Evolutionary conservation across 2,888 invertebrate species (phyloP).

Genomic region (Drosophila picticornis): DNA sequence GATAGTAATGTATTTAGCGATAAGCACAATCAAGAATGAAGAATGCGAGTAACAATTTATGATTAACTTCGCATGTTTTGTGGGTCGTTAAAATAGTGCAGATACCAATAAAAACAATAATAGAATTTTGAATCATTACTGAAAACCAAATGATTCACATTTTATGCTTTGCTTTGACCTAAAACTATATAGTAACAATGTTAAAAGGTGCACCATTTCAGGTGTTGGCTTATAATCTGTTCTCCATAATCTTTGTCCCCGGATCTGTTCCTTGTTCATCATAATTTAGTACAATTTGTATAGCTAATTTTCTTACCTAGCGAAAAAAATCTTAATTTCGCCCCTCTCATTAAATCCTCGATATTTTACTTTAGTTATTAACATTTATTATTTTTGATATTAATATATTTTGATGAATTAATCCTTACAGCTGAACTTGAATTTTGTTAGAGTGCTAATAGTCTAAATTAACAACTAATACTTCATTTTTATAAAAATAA

Average conservation of each 20-base stretch:
- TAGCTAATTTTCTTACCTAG: neutral
- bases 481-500: neutral
- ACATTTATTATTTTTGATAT: neutral
- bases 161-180: neutral
- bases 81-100: neutral
- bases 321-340: neutral
- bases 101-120: neutral
- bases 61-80: neutral
- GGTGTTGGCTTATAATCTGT: neutral
- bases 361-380: neutral
- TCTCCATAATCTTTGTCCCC: neutral
- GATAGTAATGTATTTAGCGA: slow-evolving; percentile 44
- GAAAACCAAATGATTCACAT: too few relatives aligned
- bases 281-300: neutral
- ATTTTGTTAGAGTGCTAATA: neutral
- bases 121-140: neutral
- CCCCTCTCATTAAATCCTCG: neutral
- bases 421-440: neutral
- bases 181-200: neutral
- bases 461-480: neutral
- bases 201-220: neutral
- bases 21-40: slow-evolving; percentile 5
- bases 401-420: neutral
- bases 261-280: neutral
- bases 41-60: neutral